Conservation (phyloP, 1,140 invertebrate species). For the Aphaenogaster floridana region DNA sequence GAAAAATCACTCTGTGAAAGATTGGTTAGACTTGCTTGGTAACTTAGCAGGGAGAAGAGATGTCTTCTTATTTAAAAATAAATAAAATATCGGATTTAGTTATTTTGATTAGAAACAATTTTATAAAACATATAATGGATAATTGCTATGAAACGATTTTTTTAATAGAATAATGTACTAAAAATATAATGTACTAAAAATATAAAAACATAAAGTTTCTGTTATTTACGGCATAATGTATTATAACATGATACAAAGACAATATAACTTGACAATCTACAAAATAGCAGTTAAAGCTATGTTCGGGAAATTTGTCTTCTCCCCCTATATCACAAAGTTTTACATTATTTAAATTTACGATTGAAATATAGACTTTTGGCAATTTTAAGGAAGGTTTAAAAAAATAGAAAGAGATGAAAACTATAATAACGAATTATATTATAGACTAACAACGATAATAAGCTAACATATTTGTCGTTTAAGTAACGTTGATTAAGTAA, state of each 20-base stretch:
- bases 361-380: not conserved
- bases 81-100: not conserved
- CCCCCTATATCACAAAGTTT: not conserved
- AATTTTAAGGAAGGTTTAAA: not conserved
- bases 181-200: not conserved
- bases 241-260: not conserved
- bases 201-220: not conserved
- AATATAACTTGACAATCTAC: not conserved
- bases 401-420: not conserved
- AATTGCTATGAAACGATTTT: not conserved
- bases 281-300: not conserved
- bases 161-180: not conserved
- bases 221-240: not conserved
- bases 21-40: conserved; percentile 79
- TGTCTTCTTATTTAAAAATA: not conserved
- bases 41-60: not conserved
- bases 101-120: not conserved
- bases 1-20: conserved; percentile 64
- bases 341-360: not conserved
- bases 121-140: not conserved
- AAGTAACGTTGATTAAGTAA: not conserved
- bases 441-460: not conserved
- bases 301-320: not conserved
- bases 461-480: not conserved
- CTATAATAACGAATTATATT: not conserved